Conservation (phyloP, 2,113 vertebrate genomes). For the Symphodus melops region DNA sequence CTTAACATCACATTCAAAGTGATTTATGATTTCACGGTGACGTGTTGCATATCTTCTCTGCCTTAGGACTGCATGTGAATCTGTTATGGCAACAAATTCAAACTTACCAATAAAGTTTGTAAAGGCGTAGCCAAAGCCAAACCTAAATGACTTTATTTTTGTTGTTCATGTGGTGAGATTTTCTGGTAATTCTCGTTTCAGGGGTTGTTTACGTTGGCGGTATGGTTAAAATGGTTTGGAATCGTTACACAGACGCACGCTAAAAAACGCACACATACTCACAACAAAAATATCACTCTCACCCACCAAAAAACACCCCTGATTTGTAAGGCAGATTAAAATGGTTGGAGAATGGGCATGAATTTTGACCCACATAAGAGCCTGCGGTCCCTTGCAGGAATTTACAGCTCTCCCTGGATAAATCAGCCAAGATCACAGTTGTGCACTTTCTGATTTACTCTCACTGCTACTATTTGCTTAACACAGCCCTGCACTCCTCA, state of each 20-base stretch:
- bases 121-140: slow-evolving; percentile 33
- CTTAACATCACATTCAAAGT: slow-evolving; percentile 1
- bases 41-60: neutral
- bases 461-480: neutral
- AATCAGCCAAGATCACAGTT: slow-evolving; percentile 10
- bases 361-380: slow-evolving; percentile 67
- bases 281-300: slow-evolving; percentile 52
- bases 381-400: slow-evolving; percentile 52
- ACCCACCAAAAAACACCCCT: slow-evolving; percentile 40
- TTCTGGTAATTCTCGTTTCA: slow-evolving; percentile 63
- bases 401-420: slow-evolving; percentile 28
- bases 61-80: slow-evolving; percentile 8
- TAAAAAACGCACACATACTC: slow-evolving; percentile 16
- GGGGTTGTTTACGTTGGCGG: slow-evolving; percentile 49
- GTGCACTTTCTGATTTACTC: slow-evolving; percentile 10
- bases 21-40: slow-evolving; percentile 3
- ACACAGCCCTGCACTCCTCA: neutral
- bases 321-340: slow-evolving; percentile 65
- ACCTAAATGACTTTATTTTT: slow-evolving; percentile 40
- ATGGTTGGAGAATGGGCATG: slow-evolving; percentile 43
- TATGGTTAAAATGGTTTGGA: slow-evolving; percentile 63
- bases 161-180: slow-evolving; percentile 53
- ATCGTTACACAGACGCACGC: slow-evolving; percentile 20
- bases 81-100: slow-evolving; percentile 41
- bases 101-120: slow-evolving; percentile 28